Evolutionary conservation across 2,888 invertebrate genomes (phyloP), one percentile per base, ranked within the genome.

Genomic region (Drosophila atroscutellata): DNA sequence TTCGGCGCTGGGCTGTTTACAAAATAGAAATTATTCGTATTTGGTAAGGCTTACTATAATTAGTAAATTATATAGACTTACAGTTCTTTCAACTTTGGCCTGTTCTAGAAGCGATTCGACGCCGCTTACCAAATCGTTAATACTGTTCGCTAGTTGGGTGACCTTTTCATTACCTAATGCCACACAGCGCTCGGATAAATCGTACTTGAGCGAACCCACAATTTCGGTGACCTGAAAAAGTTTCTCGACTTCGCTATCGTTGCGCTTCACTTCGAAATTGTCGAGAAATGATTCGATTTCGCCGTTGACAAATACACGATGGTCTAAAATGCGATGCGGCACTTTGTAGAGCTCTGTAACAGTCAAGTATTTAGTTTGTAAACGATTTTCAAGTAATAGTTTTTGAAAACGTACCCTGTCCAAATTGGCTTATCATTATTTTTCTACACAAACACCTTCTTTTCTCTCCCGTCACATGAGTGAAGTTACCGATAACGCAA

Each of bases 281-380:
- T 95, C 95, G 7, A 97, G 92, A 93, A 97, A 96, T 92, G 95
- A 96, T 81, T 96, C 96, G 79, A 98, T 96, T 95, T 98, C 98
- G 64, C 97, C 97, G 93, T 95, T 96, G 69, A 98, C 92, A 92
- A 98, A 97, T 39, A 97, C 96, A 76, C 96, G 95, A 91, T 98
- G 98, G 93, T 98, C 97, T 93, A 98, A 97, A 69, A 98, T 94
- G 91, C 98, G 94, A 86, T 95, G 95, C 95, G 97, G 97, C 92
- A 97, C 95, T 93, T 96, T 97, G 76, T 95, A 95, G 83, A 96
- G 94, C 94, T 97, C 98, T 98, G 92, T 75, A 94, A 93, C 28
- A 32, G 11, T 47, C 1, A 30, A 9, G 4, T 8, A 45, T 4
- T 37, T 30, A 7, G n/a, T 20, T 61, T 26, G 9, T 39, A 36